Evolutionary conservation across 2,888 invertebrate genomes (phyloP).

Genomic region (Drosophila mayaguana): DNA sequence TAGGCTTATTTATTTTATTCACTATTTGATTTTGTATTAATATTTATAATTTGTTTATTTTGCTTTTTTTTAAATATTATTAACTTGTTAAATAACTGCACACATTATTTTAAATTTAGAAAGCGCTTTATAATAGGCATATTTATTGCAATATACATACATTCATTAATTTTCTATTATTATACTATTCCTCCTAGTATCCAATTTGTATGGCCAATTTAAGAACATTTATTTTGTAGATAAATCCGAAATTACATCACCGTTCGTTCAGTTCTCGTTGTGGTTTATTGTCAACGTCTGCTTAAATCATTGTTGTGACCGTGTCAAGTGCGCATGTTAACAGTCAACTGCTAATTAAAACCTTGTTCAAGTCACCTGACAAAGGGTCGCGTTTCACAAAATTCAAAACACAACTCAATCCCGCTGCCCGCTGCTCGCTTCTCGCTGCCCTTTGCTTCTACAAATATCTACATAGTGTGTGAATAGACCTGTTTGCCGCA

Average conservation of each 20-base stretch:
- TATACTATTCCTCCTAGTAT: neutral
- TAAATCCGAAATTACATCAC: neutral
- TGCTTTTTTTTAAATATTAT: no score
- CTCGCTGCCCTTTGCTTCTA: neutral
- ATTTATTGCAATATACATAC: neutral
- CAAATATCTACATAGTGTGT: neutral
- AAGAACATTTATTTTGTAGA: neutral
- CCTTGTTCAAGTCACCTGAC: conserved; percentile 39
- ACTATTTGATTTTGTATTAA: no score
- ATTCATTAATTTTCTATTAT: neutral
- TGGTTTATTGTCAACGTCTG: neutral
- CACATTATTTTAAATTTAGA: neutral
- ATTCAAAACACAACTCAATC: neutral
- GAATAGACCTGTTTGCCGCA: conserved; percentile 39
- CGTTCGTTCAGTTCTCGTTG: neutral
- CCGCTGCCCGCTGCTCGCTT: neutral
- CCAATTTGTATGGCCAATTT: neutral
- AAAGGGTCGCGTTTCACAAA: conserved; percentile 44
- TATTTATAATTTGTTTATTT: no score
- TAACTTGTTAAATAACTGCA: neutral
- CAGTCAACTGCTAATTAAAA: conserved; percentile 45
- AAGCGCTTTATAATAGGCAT: neutral
- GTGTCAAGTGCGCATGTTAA: conserved; percentile 42
- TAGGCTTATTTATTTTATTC: no score
- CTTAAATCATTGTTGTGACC: conserved; percentile 9